A percentile compares a stretch with the other conserved stretches of the same genome.
Evolutionary conservation across 92 coral and sea anemone genomes (phyloP).

Genomic region (Actinostola sp.): DNA sequence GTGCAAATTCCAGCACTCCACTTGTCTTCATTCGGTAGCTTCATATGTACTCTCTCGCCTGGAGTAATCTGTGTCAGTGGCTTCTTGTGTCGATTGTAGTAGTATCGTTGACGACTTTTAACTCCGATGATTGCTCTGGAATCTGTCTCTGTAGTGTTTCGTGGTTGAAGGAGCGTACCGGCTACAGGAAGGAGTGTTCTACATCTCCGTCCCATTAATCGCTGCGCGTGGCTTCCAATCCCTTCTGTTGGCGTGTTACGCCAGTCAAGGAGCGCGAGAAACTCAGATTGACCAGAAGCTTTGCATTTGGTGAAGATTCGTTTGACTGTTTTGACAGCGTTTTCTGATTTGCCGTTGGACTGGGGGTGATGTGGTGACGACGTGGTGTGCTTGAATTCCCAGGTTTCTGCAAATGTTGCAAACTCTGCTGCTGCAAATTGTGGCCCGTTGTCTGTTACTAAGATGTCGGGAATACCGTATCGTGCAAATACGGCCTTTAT

Average conservation of each 20-base stretch:
- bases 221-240: conserved; percentile 53
- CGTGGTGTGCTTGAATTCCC: conserved; percentile 33
- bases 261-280: conserved; percentile 54
- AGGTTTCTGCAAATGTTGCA: conserved; percentile 31
- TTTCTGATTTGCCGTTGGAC: conserved; percentile 60
- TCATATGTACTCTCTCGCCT: conserved; percentile 45
- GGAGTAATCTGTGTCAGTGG: conserved; percentile 22
- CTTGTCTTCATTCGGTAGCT: conserved; percentile 41
- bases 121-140: conserved; percentile 19
- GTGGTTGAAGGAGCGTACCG: conserved; percentile 43
- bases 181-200: conserved; percentile 55
- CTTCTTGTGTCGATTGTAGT: conserved; percentile 39
- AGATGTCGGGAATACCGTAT: conserved; percentile 55
- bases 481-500: conserved; percentile 38
- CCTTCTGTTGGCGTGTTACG: conserved; percentile 54
- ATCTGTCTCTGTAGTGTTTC: conserved; percentile 38
- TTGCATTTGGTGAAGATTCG: conserved; percentile 40
- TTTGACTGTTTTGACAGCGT: conserved; percentile 52
- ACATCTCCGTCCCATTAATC: conserved; percentile 44
- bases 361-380: conserved; percentile 41
- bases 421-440: conserved; percentile 41
- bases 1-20: conserved; percentile 48
- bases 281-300: conserved; percentile 42
- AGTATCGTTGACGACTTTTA: conserved; percentile 43
- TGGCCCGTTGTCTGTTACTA: conserved; percentile 58